Conservation (phyloP, 2,888 invertebrate species). For the Tinea pellionella region DNA sequence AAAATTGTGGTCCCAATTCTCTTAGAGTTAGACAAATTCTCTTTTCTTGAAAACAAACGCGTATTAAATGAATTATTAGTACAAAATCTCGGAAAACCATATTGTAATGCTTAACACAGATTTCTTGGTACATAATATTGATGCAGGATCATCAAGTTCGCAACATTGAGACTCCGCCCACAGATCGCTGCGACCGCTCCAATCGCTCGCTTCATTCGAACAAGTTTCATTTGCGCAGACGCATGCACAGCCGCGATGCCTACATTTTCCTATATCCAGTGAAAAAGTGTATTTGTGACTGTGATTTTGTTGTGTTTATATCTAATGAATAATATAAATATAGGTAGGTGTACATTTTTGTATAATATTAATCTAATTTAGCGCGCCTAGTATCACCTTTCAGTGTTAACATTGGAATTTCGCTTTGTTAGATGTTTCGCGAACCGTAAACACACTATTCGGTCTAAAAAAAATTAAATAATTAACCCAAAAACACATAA, state of each 20-base stretch:
- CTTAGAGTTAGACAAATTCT: too few species aligned
- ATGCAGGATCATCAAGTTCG: slow-evolving; percentile 36
- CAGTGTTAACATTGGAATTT: background rate
- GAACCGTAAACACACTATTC: background rate
- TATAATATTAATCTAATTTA: too few species aligned
- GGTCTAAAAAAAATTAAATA: too few species aligned
- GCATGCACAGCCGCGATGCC: slow-evolving; percentile 24
- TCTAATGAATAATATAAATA: slow-evolving; percentile 13
- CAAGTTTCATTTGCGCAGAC: slow-evolving; percentile 43
- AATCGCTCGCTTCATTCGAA: slow-evolving; percentile 40
- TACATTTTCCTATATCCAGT: slow-evolving; percentile 11
- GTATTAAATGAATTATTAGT: too few species aligned
- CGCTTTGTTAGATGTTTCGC: background rate
- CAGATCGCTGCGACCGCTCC: slow-evolving; percentile 31
- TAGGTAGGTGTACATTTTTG: background rate
- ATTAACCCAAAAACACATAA: too few species aligned
- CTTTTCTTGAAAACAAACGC: too few species aligned
- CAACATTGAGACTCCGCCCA: slow-evolving; percentile 24
- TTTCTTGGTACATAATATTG: background rate
- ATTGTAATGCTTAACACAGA: background rate
- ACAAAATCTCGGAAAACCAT: too few species aligned
- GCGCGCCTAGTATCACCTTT: too few species aligned
- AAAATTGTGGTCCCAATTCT: too few species aligned
- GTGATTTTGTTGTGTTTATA: slow-evolving; percentile 14
- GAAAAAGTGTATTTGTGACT: slow-evolving; percentile 20